Evolutionary conservation across 2,888 invertebrate genomes (phyloP), one percentile per base, ranked within the genome.

Genomic region (Apotomis capreana): DNA sequence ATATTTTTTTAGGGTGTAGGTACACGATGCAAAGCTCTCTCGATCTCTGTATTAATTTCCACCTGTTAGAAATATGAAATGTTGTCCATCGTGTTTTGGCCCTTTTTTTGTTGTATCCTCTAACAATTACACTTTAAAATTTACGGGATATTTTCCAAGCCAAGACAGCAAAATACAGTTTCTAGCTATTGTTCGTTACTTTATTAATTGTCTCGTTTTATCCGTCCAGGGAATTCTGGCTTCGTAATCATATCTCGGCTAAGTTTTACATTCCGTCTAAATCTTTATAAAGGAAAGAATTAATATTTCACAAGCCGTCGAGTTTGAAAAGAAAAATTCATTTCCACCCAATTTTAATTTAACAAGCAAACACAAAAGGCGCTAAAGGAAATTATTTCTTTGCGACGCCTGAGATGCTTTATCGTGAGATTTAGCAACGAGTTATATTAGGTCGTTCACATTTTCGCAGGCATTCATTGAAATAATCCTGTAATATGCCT

Each of bases 301-400:
- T 68, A 58, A 63, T 68, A 68, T 72, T 68, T 72, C 72, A 68
- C 72, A 68, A 68, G 62, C 58, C 68, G 68, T 46, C 55, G 55
- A n/a, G 12, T 51, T 60, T 49, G 46, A 68, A 68, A 63, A 59
- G 72, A 68, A 68, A 71, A 68, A 68, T 46, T 46, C 15, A 65
- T 46, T 65, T 57, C 76, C 78, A 79, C 77, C 76, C 78, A 81
- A 84, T 84, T 84, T 83, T 80, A 81, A 81, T 83, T 80, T 78
- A 80, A 79, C 78, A 77, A 73, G 74, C 72, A 76, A 80, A 79
- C 75, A 81, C 78, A 81, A 83, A 26, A 83, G 76, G 78, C 75
- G 78, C 60, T 75, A 76, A 74, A 73, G 75, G 78, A 79, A 81
- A 80, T 80, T 70, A 78, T 82, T 82, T 81, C 71, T 68, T 70